Base-by-base conservation (phyloP, 2,888 invertebrate genomes). In the Pseudanteris insignis region DNA sequence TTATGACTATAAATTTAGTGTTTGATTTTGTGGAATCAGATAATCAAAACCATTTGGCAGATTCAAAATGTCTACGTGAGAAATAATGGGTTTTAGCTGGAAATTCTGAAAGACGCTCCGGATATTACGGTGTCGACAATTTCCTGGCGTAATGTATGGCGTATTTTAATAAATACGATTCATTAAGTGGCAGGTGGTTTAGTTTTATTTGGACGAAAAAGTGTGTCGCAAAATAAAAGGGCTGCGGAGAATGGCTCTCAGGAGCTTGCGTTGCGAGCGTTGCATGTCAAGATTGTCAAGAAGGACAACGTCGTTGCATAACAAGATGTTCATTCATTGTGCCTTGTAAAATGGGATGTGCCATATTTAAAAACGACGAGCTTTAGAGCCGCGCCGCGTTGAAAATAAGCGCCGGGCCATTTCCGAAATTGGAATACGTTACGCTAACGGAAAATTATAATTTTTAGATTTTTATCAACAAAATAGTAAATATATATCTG, bases 111-210 rank as follows among this genome's bases (percentile, higher is more conserved):
- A 44, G 29, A 40, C 38, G 28, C 18, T 13, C 26, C 15, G 12
- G 30, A 14, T 34, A 25, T 13, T 24, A 21, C 24, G n/a, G 25
- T 21, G 9, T 18, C 11, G 29, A 3, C 8, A 10, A 11, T 47
- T 30, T 41, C 26, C 29, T 14, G 13, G 12, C 26, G 6, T n/a
- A 8, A 13, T 26, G 9, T 33, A 38, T 44, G 30, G 11, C 12
- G 43, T 15, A 21, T 24, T 47, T 40, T 55, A 55, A 55, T 47
- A 46, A 47, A 47, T 47, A 47, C 46, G 37, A 40, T 55, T 55
- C 46, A 55, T 55, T 47, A 55, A 55, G 33, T 38, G 40, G 33
- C 29, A 34, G 47, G 41, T 41, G 32, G 25, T 24, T 21, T 15
- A 29, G 10, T 37, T 25, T 37, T 25, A 30, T 10, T 30, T 15